These are phyloP conservation scores for Leptinotarsa texana DNA, from an alignment of 1,140 invertebrate genomes.

Conservation along the genomic window DNA sequence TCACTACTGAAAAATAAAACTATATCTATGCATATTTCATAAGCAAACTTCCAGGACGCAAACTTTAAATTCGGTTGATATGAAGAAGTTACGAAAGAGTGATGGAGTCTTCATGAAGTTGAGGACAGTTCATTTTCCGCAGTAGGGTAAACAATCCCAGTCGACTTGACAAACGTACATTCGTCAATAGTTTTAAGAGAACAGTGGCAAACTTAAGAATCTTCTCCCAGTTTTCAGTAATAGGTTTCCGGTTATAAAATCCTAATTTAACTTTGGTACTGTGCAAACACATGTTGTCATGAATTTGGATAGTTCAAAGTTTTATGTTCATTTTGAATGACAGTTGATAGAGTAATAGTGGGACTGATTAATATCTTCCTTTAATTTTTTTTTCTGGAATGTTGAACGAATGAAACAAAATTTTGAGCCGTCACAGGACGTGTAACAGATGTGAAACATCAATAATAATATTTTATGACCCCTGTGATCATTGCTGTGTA, in stretches of 20 bases:
- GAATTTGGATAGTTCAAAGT: neutral
- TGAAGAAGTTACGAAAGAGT: neutral
- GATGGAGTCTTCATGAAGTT: neutral
- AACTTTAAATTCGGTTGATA: conserved; percentile 1
- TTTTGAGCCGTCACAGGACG: no score
- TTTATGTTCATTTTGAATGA: neutral
- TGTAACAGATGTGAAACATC: no score
- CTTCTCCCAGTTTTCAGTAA: neutral
- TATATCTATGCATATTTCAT: neutral
- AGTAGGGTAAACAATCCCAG: neutral
- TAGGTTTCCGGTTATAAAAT: neutral
- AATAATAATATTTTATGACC: no score
- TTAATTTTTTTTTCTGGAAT: no score
- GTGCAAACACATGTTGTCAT: neutral
- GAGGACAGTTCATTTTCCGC: neutral
- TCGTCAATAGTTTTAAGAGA: neutral
- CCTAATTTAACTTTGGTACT: neutral
- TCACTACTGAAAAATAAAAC: neutral
- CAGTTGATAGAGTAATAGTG: neutral
- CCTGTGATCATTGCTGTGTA: no score
- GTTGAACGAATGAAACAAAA: no score
- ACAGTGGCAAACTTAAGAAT: neutral
- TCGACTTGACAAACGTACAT: neutral
- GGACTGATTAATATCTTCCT: no score
- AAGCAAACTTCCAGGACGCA: neutral